Base-by-base conservation (phyloP, 2,113 vertebrate genomes). In the Hystrix cristata region DNA sequence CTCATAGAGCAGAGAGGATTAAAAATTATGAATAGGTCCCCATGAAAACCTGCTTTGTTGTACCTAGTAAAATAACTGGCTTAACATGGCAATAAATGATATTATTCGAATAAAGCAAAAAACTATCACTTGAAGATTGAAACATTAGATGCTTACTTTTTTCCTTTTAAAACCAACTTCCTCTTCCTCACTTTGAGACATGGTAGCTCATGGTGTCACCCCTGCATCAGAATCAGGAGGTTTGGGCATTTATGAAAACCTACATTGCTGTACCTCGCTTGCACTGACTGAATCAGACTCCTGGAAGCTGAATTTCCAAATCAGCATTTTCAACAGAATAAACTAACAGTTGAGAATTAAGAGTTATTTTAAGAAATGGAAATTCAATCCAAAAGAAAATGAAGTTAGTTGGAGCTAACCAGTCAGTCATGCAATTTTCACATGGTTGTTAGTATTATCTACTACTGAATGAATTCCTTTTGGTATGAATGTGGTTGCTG, bases 201-300 rank as follows among this genome's bases (percentile, higher is more conserved):
- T 6, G 10, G 3, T 16, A 18, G 43, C 29, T 38, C 31, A 59
- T 14, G 12, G 31, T 14, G 19, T 85, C 78, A 84, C 21, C 53
- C 53, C 55, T 72, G 25, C 23, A 53, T 85, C 64, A 53, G n/a
- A 43, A 57, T 27, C 65, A 18, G 7, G 14, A 83, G n/a, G 14
- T 9, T 0, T 59, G n/a, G 27, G 43, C 38, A 6, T 53, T 57
- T 15, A 18, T 69, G 65, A 46, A 91, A 67, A 53, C 4, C 6
- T 23, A 43, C 38, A 18, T 9, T 7, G 12, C n/a, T 6, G 3
- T 18, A 15, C 15, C 57, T 43, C 0, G 0, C 43, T 10, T 5
- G 1, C 15, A 19, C 11, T 16, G 23, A 51, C 51, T 16, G 19
- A 29, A 12, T 53, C n/a, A 13, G 65, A 8, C 19, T 67, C 82